Percentiles rank a stretch among this genome's conserved stretches.
These are phyloP conservation scores for Argopecten irradians DNA, from an alignment of 1,140 invertebrate species.

Conservation along the genomic window DNA sequence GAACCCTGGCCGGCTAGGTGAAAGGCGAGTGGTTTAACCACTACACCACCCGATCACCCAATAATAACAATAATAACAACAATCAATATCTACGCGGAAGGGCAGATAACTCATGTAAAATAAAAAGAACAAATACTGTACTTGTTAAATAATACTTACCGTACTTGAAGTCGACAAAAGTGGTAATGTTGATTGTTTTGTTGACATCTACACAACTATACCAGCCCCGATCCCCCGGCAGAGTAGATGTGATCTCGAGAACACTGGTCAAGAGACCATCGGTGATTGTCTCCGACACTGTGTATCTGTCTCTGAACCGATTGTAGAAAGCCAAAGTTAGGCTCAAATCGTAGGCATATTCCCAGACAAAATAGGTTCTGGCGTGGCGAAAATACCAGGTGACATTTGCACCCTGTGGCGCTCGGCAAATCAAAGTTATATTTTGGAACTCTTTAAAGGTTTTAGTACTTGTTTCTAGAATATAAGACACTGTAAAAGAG, in stretches of 20 bases:
- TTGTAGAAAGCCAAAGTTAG: not conserved
- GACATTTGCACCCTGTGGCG: not conserved
- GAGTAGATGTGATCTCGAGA: not conserved
- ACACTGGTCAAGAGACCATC: not conserved
- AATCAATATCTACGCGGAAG: too few relatives aligned
- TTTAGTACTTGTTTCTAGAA: not conserved
- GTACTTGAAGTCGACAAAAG: not conserved
- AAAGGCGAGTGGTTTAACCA: too few relatives aligned
- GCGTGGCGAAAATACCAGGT: not conserved
- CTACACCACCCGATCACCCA: too few relatives aligned
- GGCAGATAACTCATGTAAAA: too few relatives aligned
- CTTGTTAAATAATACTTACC: too few relatives aligned
- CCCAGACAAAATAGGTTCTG: not conserved
- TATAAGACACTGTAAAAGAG: not conserved
- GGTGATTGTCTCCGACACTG: not conserved
- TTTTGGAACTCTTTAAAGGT: not conserved
- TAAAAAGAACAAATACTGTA: too few relatives aligned
- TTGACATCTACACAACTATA: not conserved
- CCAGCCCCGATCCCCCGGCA: not conserved
- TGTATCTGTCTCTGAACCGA: not conserved
- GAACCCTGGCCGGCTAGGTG: too few relatives aligned
- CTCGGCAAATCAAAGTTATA: not conserved
- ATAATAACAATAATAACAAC: not conserved
- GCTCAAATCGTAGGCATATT: not conserved
- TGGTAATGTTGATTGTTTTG: not conserved